These are phyloP conservation scores for Drosophila aff. DNA, from an alignment of 1,140 invertebrate species.

Conservation along the genomic window DNA sequence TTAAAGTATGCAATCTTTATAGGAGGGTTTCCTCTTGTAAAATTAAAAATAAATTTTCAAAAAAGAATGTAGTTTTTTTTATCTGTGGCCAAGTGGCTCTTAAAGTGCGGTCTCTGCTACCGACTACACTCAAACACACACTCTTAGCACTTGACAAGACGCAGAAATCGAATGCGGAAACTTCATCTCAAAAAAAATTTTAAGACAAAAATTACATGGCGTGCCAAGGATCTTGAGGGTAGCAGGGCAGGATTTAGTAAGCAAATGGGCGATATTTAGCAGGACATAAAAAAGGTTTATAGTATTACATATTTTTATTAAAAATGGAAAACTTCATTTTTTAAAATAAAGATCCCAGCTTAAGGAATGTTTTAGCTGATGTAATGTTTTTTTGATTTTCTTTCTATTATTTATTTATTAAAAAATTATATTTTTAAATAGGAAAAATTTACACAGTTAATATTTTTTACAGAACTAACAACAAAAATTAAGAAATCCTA, in stretches of 20 bases:
- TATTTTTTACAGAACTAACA: too few species aligned
- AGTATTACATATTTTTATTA: too few species aligned
- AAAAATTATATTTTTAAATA: too few species aligned
- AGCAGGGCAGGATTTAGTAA: background rate
- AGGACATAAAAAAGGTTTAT: background rate
- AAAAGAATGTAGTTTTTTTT: background rate
- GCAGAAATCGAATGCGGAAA: conserved; percentile 56
- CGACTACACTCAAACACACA: conserved; percentile 46
- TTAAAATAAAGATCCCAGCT: too few species aligned
- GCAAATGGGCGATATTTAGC: background rate
- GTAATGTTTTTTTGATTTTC: too few species aligned
- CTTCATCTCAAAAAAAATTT: conserved; percentile 50
- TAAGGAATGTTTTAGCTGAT: too few species aligned
- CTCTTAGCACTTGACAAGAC: conserved; percentile 22
- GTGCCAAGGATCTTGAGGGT: background rate
- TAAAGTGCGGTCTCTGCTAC: conserved; percentile 62
- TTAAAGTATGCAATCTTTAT: too few species aligned
- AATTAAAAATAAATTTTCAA: background rate
- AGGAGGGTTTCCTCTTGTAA: background rate
- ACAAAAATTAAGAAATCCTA: background rate
- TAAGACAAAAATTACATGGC: conserved; percentile 53
- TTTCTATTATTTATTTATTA: too few species aligned
- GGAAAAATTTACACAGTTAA: too few species aligned
- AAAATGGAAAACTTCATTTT: too few species aligned
- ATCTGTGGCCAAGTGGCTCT: conserved; percentile 63